Base-by-base conservation (phyloP, 2,888 invertebrate species). In the Drosophila cracens region DNA sequence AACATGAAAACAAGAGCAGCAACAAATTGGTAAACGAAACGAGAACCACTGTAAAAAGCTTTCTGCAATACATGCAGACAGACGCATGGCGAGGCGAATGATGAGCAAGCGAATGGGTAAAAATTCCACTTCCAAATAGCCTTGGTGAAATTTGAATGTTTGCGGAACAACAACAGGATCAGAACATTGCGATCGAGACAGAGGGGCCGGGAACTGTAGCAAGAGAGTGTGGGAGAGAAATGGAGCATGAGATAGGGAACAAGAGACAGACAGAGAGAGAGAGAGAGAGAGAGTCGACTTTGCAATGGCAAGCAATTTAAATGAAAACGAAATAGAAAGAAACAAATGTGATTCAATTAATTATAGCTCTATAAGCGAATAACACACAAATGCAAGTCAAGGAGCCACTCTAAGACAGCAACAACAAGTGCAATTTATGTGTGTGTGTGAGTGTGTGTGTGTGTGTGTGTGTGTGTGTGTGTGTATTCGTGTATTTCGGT, bases 21-120 rank as follows among this genome's bases (percentile, higher is more conserved):
- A 79, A 85, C 87, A 79, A 84, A 79, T 73, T 60, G 75, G 59
- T 67, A 83, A 74, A 60, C 38, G 74, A 68, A 69, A 69, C 74
- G 69, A 6, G 25, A 11, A 33, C 29, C 46, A 16, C 46, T 1
- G 46, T 2, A 36, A 58, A 76, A 76, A 76, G 71, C 79, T 76
- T 57, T 49, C 63, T 36, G 25, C 38, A 58, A 7, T 56, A 38
- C 38, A 29, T 36, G 36, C 36, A 27, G n/a, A 4, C 16, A 27
- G n/a, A 4, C 16, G 16, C 21, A 25, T 6, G 4, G 18, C 21
- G n/a, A 27, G 27, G 8, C 8, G 18, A 27, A 10, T 11, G 18
- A 11, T n/a, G 51, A 27, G 52, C 25, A 13, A 3, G 21, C 16
- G 21, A 18, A 10, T 18, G 27, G 27, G 54, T 36, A 21, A 31